Conservation (phyloP, 37 sponge, comb jelly and placozoan species). For the Beroe ovata region DNA sequence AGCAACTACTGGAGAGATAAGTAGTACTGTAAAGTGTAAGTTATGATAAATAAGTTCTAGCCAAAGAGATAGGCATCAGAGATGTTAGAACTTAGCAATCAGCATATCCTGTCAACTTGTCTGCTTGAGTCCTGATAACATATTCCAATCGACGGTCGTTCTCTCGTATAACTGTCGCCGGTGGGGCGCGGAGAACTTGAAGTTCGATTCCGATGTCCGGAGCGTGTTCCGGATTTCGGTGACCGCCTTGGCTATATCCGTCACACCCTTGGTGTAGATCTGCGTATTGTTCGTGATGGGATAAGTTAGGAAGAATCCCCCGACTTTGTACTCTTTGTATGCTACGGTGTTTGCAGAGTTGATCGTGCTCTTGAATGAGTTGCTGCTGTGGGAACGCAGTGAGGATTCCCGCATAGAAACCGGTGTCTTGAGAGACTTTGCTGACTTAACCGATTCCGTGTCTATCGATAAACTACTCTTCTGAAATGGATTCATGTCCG, state of each 20-base stretch:
- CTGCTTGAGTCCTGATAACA: constrained; percentile 3
- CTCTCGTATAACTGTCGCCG: constrained; percentile 5
- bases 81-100: neutral
- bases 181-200: constrained; percentile 3
- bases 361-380: neutral
- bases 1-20: too few relatives aligned
- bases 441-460: neutral
- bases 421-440: neutral
- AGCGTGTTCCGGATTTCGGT: constrained; percentile 43
- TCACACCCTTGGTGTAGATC: constrained; percentile 15
- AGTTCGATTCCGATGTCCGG: constrained; percentile 16
- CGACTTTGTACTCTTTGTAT: constrained; percentile 14
- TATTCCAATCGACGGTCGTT: constrained; percentile 44
- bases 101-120: neutral
- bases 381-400: neutral
- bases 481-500: too few relatives aligned
- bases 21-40: too few relatives aligned
- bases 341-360: neutral
- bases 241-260: constrained; percentile 29
- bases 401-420: neutral
- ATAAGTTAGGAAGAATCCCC: constrained; percentile 56
- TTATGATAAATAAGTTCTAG: too few relatives aligned
- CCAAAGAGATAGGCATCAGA: too few relatives aligned
- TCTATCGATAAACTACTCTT: neutral
- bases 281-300: constrained; percentile 18